Percentiles rank a stretch among this genome's conserved stretches.
These are phyloP conservation scores for Esox niger DNA, from an alignment of 2,113 vertebrate genomes.

Conservation along the genomic window DNA sequence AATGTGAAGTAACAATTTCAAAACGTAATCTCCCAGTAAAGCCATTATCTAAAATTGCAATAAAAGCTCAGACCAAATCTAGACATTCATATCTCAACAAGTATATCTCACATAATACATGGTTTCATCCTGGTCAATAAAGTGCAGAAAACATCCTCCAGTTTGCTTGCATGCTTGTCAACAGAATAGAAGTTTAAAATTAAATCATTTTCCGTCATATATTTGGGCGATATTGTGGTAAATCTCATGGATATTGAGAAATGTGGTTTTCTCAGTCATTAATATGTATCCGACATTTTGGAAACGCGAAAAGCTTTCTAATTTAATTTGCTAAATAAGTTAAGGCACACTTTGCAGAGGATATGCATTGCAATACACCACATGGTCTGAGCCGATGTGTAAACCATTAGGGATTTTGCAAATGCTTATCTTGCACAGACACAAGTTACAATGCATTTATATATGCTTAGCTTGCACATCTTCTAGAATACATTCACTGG, in stretches of 20 bases:
- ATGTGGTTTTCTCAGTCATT: not conserved
- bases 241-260: not conserved
- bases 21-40: not conserved
- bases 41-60: not conserved
- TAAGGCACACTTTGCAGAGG: slow-evolving; percentile 22
- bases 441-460: slow-evolving; percentile 32
- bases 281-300: slow-evolving; percentile 13
- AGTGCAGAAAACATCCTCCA: too few relatives aligned
- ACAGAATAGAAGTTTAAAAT: too few relatives aligned
- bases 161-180: not conserved
- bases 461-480: slow-evolving; percentile 37
- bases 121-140: too few relatives aligned
- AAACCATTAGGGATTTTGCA: slow-evolving; percentile 9
- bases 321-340: slow-evolving; percentile 1
- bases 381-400: slow-evolving; percentile 13
- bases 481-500: slow-evolving; percentile 29
- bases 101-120: not conserved
- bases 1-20: not conserved
- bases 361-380: not conserved
- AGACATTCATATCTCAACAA: not conserved
- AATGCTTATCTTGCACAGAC: slow-evolving; percentile 34
- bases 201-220: not conserved
- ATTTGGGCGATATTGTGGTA: not conserved
- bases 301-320: not conserved
- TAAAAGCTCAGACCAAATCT: not conserved